phyloP scores from a whole-genome alignment of 2,797 vertebrate genomes.

The Anguilla marmorata region DNA sequence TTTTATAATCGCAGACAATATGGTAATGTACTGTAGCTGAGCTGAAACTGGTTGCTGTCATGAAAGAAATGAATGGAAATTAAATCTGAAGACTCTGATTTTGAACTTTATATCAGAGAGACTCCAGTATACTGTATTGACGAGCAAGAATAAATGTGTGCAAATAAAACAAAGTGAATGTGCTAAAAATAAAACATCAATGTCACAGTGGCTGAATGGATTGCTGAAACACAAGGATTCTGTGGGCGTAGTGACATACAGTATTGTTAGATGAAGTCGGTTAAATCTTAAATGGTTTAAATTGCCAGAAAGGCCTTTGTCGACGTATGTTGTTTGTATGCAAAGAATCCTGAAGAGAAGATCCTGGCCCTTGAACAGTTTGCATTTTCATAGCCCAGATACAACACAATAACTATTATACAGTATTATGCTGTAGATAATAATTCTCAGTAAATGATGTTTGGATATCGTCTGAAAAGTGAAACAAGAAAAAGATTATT shows the following conservation, averaged over 20 bases:
- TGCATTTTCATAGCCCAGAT: not conserved
- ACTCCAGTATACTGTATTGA: not conserved
- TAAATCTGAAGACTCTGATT: not conserved
- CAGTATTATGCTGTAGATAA: not conserved
- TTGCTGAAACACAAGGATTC: not conserved
- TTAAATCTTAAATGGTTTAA: not conserved
- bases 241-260: not conserved
- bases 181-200: not conserved
- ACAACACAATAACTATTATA: not conserved
- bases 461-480: too few relatives aligned
- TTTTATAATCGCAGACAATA: not conserved
- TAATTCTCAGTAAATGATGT: not conserved
- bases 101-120: not conserved
- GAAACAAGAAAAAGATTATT: too few relatives aligned
- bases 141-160: not conserved
- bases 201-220: too few relatives aligned
- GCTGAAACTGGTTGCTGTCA: not conserved
- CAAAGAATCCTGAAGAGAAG: too few relatives aligned
- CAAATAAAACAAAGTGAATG: not conserved
- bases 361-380: too few relatives aligned
- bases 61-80: not conserved
- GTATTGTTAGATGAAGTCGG: not conserved
- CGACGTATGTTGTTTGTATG: too few relatives aligned
- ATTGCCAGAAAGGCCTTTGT: too few relatives aligned
- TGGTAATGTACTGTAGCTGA: not conserved